Evolutionary conservation across 2,888 invertebrate genomes (phyloP), one percentile per base, ranked within the genome.

Genomic region (Campoletis raptor): DNA sequence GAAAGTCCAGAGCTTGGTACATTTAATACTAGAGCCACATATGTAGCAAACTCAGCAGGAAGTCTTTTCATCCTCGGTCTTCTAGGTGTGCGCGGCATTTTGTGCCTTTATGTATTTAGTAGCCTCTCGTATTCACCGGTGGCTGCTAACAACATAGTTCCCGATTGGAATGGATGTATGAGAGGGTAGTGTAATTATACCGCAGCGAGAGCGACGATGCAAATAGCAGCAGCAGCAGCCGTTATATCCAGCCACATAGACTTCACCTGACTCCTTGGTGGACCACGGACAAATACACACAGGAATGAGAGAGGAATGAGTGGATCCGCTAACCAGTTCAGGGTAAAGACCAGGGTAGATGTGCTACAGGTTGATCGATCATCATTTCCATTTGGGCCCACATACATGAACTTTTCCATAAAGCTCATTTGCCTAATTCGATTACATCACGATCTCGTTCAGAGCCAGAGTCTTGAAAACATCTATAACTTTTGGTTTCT

Each of bases 221-320:
- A 90, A 91, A 90, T 91, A 91, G 90, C 89, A 84, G 90, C 88
- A 89, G 90, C 89, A 84, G 90, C 88, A 89, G 90, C 89, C 89
- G 90, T 90, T 90, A 90, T 83, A 61, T 10, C 81, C 66, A 85
- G 85, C 80, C 54, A 54, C 80, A 84, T 72, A 86, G 88, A 85
- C 89, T 88, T 89, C 91, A 91, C 91, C 91, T 91, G 92, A 89
- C 88, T 89, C 79, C 85, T 88, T 61, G 67, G 72, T 64, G 45
- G 66, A 42, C 78, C 54, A 66, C 83, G 67, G 77, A 81, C 78
- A 48, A 83, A 48, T 54, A 24, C 66, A 52, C 18, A 40, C 52
- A 45, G 24, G 15, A 15, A 67, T 52, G n/a, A 12, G 57, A 61
- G 81, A 74, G 52, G 74, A 70, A 67, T 80, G 66, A 72, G 83